Evolutionary conservation across 2,888 invertebrate species (phyloP), one percentile per base, ranked within the genome.

Genomic region (Drosophila neonasuta): DNA sequence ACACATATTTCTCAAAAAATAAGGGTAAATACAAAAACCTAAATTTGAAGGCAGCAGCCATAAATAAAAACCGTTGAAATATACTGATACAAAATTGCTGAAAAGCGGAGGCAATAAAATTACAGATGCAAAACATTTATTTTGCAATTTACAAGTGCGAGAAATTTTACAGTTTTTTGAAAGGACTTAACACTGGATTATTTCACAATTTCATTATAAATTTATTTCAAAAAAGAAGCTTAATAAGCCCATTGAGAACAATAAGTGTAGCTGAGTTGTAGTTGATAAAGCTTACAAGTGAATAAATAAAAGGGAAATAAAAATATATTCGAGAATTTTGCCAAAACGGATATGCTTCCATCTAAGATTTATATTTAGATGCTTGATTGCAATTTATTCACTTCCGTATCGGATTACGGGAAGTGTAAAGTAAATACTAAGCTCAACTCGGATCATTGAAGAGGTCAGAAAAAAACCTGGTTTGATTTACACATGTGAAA

Each of bases 371-470:
- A n/a, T 51, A 8, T 20, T 52, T 15, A 7, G 11, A 7, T 15
- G 34, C 11, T 34, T 55, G 45, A 15, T 46, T 45, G 24, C 46
- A 56, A 46, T 56, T 46, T 46, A 29, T 15, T 56, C 34, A 15
- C 29, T 56, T 56, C 46, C 55, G 34, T 15, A 15, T 20, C 10
- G 24, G 13, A 30, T n/a, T 17, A 9, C 8, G 30, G 1, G 2
- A 13, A 34, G 34, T 34, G 24, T 24, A 17, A 44, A 6, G 17
- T 3, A 32, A 30, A 54, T 41, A 30, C 7, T 4, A 30, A 39
- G 24, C 20, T 24, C 20, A n/a, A 24, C 1, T 36, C 3, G 15
- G 17, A 49, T 34, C 10, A 32, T 11, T 34, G n/a, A 17, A 34
- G n/a, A 2, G 20, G 2, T 9, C 9, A 36, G 20, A 13, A 1